Base-by-base conservation (phyloP, 2,113 vertebrate genomes). In the Ceyx margarethae region DNA sequence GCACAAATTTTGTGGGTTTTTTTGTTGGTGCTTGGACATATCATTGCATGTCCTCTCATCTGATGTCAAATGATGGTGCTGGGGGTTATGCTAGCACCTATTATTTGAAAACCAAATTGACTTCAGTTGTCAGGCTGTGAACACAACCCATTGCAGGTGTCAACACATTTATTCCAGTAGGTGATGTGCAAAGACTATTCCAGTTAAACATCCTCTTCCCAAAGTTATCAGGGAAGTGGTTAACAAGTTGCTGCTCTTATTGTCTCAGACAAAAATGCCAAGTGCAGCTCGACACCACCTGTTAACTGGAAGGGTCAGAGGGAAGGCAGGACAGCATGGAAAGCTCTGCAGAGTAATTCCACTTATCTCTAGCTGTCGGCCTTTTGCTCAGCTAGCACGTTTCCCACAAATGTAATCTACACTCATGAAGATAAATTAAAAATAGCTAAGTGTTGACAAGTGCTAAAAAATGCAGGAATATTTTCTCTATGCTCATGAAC, bases 21-120 rank as follows among this genome's bases (percentile, higher is more conserved):
- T 51, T 37, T 40, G 15, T 26, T 56, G 45, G 25, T 56, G 21
- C 28, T 80, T 48, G 37, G 33, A 50, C 11, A 43, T 29, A 43
- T 25, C 1, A 2, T 17, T 48, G 15, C 0, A 0, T 57, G 66
- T 10, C n/a, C 7, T 33, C 50, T 62, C 56, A 26, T 28, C 8
- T 23, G 13, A 73, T 26, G 37, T 54, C 23, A 64, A 48, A 15
- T 3, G 8, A 20, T 50, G 15, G 29, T 65, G 35, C 50, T 68
- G 42, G 28, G 40, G 16, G 10, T 33, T 74, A 15, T 4, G 21
- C 42, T n/a, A 46, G 26, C 43, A 61, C 16, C 51, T 61, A 31
- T 45, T 61, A 62, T 13, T 48, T 45, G 35, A 73, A 83, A 69
- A 85, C 12, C 28, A 46, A 69, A 80, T 50, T 61, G 48, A 61